phyloP scores from a whole-genome alignment of 2,113 vertebrate genomes.

The Coptodon rendalli region DNA sequence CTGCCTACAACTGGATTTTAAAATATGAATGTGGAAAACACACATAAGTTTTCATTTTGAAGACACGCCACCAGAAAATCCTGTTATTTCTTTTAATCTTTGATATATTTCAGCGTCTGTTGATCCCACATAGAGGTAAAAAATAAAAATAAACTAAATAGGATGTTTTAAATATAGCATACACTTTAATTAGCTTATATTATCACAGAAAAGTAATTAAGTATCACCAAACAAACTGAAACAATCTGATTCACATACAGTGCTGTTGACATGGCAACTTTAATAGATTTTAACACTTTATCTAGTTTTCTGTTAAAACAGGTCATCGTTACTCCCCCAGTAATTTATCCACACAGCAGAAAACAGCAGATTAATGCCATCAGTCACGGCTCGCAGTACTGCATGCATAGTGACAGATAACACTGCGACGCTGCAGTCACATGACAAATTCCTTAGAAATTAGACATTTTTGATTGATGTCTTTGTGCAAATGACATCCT shows the following conservation, averaged over 20 bases:
- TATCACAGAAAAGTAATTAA: not conserved
- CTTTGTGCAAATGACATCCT: not conserved
- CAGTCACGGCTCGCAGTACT: not conserved
- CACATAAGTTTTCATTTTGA: not conserved
- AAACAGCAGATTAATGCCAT: not conserved
- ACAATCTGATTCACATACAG: too few species aligned
- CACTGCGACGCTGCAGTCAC: not conserved
- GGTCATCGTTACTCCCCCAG: not conserved
- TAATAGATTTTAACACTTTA: not conserved
- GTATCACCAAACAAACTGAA: not conserved
- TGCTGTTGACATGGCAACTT: not conserved
- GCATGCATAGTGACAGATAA: not conserved
- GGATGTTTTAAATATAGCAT: accelerated
- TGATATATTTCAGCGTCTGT: not conserved
- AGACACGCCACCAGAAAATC: not conserved
- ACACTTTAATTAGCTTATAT: not conserved
- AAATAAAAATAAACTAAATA: not conserved
- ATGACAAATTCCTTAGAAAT: not conserved
- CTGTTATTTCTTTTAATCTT: not conserved
- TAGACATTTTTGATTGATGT: not conserved
- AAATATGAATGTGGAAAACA: not conserved
- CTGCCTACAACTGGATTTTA: accelerated
- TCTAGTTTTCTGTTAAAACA: not conserved
- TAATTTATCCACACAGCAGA: not conserved
- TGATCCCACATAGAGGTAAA: not conserved